These are phyloP conservation scores for Callithrix jacchus DNA, from an alignment of 2,113 vertebrate genomes.

Conservation along the genomic window DNA sequence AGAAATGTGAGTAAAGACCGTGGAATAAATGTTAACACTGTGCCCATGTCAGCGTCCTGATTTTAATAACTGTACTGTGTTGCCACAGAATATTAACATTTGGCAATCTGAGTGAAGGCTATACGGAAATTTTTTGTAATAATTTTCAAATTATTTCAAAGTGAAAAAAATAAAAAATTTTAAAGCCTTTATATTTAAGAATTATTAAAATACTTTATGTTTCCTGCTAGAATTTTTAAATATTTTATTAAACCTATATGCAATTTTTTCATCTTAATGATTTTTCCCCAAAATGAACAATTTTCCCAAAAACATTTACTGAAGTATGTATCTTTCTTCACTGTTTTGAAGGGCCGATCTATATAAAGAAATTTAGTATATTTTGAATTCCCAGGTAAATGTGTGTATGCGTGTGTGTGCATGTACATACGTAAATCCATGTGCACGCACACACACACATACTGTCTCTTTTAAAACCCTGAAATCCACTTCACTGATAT, in stretches of 20 bases:
- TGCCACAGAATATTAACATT: background rate
- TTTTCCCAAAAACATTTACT: constrained; percentile 30
- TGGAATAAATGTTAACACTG: background rate
- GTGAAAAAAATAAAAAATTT: background rate
- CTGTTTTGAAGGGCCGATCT: background rate
- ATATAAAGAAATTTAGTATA: background rate
- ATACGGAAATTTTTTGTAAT: constrained; percentile 3
- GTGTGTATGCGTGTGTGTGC: background rate
- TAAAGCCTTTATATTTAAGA: constrained; percentile 8
- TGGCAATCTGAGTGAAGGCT: background rate
- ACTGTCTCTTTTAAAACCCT: background rate
- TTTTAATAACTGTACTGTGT: background rate
- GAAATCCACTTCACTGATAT: background rate
- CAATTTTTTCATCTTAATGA: background rate
- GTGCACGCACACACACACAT: background rate
- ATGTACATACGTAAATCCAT: background rate
- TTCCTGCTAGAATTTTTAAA: background rate
- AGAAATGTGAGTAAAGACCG: background rate
- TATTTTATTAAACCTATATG: background rate
- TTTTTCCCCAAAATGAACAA: background rate
- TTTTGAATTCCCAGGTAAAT: background rate
- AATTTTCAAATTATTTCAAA: constrained; percentile 6
- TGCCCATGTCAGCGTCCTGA: background rate
- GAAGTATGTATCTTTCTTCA: background rate
- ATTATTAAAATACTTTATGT: background rate